Conservation (phyloP, 2,113 vertebrate genomes). For the Coturnix japonica region DNA sequence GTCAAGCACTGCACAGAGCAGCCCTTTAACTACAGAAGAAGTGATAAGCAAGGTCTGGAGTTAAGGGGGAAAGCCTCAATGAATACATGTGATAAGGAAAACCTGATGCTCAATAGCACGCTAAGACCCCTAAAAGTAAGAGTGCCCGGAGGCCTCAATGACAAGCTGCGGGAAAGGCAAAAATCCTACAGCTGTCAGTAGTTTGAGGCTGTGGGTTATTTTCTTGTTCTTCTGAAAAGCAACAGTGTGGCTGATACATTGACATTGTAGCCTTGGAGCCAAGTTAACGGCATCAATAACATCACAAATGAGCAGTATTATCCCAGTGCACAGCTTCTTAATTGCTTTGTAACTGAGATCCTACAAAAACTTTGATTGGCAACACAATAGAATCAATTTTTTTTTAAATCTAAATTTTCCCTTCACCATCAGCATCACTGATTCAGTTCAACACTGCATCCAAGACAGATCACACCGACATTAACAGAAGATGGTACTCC, state of each 20-base stretch:
- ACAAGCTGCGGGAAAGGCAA: not conserved
- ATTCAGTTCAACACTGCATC: not conserved
- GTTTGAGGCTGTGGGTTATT: not conserved
- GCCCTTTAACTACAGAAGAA: not conserved
- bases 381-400: not conserved
- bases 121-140: not conserved
- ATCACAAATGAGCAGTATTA: not conserved
- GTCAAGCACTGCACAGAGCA: fast-evolving
- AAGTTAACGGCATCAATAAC: not conserved
- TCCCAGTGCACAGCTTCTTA: not conserved
- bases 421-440: not conserved
- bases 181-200: not conserved
- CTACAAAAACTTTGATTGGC: not conserved
- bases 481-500: not conserved
- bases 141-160: fast-evolving
- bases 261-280: not conserved
- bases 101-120: not conserved
- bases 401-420: not conserved
- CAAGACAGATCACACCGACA: not conserved
- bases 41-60: not conserved
- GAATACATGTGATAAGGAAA: not conserved
- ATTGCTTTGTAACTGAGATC: not conserved
- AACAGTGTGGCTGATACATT: fast-evolving
- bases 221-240: not conserved
- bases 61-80: not conserved